Percentiles rank a stretch among this genome's conserved stretches.
phyloP scores from a whole-genome alignment of 2,797 vertebrate genomes.

The Scolopax bukidnonensis region DNA sequence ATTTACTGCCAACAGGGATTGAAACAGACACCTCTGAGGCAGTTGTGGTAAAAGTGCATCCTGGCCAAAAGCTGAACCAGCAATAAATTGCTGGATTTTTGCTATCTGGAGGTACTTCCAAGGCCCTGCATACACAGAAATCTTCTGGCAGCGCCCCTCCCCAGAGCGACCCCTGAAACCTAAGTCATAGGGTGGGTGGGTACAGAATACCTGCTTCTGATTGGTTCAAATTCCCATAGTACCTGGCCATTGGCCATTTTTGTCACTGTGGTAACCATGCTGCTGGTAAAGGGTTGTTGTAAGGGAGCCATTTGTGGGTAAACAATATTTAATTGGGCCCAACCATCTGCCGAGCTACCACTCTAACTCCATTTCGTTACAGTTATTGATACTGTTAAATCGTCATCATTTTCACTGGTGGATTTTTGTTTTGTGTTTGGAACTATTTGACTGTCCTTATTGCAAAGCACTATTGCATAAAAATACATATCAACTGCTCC shows the following conservation, averaged over 20 bases:
- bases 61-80: neutral
- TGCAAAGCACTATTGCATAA: neutral
- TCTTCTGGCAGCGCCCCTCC: neutral
- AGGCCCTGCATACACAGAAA: neutral
- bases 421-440: neutral
- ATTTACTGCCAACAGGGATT: neutral
- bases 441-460: neutral
- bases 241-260: fast-evolving
- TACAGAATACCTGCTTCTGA: neutral
- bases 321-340: neutral
- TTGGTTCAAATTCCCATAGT: fast-evolving
- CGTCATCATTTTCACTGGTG: neutral
- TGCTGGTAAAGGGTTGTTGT: neutral
- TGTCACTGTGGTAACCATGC: fast-evolving
- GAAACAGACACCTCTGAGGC: neutral
- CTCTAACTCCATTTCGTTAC: neutral
- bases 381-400: neutral
- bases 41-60: neutral
- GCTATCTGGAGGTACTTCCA: neutral
- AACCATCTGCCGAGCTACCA: neutral
- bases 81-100: neutral
- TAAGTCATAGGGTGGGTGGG: fast-evolving
- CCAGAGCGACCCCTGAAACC: neutral
- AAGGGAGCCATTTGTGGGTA: neutral
- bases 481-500: neutral